phyloP scores from a whole-genome alignment of 2,888 invertebrate species.

The Watsonalla binaria region DNA sequence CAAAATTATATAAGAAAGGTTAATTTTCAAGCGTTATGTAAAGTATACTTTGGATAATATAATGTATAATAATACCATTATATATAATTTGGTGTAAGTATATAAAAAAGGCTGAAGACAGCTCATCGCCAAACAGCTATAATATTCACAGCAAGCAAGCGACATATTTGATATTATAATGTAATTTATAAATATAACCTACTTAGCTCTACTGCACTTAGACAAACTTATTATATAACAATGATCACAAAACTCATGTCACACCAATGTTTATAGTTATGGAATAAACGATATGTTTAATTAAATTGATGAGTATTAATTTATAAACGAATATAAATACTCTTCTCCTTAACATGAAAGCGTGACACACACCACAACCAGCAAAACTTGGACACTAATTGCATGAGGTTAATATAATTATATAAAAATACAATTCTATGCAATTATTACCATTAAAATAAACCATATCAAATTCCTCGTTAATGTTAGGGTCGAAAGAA shows the following conservation, averaged over 20 bases:
- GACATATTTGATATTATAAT: neutral
- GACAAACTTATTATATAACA: slow-evolving; percentile 46
- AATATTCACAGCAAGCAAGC: slow-evolving; percentile 20
- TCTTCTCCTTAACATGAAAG: slow-evolving; percentile 45
- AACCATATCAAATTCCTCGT: too few species aligned
- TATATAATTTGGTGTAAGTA: slow-evolving; percentile 2
- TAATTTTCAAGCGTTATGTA: too few species aligned
- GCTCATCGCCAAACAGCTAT: slow-evolving; percentile 27
- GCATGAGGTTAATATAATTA: slow-evolving; percentile 14
- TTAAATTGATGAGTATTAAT: slow-evolving; percentile 65
- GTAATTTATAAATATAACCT: slow-evolving; percentile 35
- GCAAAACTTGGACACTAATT: slow-evolving; percentile 66
- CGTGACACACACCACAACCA: slow-evolving; percentile 69
- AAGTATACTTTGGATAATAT: too few species aligned
- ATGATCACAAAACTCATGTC: slow-evolving; percentile 56
- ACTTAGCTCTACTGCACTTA: slow-evolving; percentile 35
- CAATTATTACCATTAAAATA: neutral
- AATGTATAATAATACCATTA: too few species aligned
- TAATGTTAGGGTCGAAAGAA: neutral
- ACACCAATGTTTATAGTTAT: slow-evolving; percentile 47
- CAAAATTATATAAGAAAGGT: too few species aligned
- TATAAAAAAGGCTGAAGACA: slow-evolving; percentile 36
- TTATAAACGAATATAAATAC: slow-evolving; percentile 42
- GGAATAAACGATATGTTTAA: slow-evolving; percentile 57
- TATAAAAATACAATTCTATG: neutral